Evolutionary conservation across 2,113 vertebrate genomes (phyloP), one percentile per base, ranked within the genome.

Genomic region (Oreochromis spilurus): DNA sequence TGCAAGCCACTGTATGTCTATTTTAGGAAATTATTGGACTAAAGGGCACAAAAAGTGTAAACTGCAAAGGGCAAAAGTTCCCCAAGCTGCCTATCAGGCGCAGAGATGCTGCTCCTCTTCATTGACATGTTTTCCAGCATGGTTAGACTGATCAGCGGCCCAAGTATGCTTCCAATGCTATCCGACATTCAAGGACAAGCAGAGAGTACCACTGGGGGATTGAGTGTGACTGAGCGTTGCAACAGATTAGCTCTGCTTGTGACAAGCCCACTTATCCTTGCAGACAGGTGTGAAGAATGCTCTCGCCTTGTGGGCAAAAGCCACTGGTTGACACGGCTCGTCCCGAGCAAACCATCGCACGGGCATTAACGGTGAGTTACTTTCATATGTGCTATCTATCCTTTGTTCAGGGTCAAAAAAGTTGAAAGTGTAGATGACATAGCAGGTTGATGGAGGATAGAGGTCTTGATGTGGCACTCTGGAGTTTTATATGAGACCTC

Each of bases 271-370:
- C 86, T 95, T 96, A 97, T 96, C 92, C 95, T 94, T 82, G 89
- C 75, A 92, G 96, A 96, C 95, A 96, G 95, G 96, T 96, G 95
- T 95, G 94, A 95, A 95, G 95, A 95, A 94, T 94, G 93, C 93
- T 91, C 91, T 87, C 81, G 87, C 92, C 94, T 95, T 88, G 89
- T 92, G 90, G 95, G 89, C 91, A 92, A 90, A 92, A 93, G 91
- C 92, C 89, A 87, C 89, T 62, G 93, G 93, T 95, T 93, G 91
- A 95, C 94, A 95, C 5, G 48, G 88, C 82, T 89, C 83, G 79
- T 89, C 83, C 70, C 70, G 40, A 53, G 81, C 84, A 84, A 88
- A 83, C 81, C 75, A 65, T 82, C 72, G 82, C 55, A 24, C 5
- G 2, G 81, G 85, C 85, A 82, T 86, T 90, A 86, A 45, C 24